A percentile compares a stretch with the other conserved stretches of the same genome.
Conservation (phyloP, 1,140 invertebrate species). For the Cataglyphis hispanica region DNA sequence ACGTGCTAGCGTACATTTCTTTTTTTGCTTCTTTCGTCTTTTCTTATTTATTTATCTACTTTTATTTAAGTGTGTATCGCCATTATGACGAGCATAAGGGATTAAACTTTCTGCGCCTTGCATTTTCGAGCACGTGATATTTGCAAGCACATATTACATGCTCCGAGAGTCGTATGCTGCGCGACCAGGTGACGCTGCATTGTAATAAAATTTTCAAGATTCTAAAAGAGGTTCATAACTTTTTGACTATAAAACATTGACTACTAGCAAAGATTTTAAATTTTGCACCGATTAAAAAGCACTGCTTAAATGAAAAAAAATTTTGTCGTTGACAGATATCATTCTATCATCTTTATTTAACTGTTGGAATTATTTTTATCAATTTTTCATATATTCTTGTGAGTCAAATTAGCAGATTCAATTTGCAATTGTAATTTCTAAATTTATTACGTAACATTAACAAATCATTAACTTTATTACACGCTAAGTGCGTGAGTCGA, state of each 20-base stretch:
- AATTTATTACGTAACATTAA: conserved; percentile 4
- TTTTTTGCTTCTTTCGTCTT: conserved; percentile 67
- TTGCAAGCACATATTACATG: conserved; percentile 32
- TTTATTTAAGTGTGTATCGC: conserved; percentile 56
- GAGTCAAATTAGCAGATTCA: not conserved
- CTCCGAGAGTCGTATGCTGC: conserved; percentile 27
- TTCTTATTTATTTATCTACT: conserved; percentile 63
- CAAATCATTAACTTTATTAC: not conserved
- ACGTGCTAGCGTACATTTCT: conserved; percentile 76
- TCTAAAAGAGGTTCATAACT: not conserved
- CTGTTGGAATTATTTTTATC: not conserved
- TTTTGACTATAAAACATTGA: conserved; percentile 44
- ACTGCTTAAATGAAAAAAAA: not conserved
- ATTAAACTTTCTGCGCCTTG: conserved; percentile 30
- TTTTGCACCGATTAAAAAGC: not conserved
- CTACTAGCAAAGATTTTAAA: not conserved
- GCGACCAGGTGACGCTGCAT: conserved; percentile 43
- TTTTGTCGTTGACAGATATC: conserved; percentile 1
- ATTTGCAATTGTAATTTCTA: not conserved
- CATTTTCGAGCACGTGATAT: conserved; percentile 36
- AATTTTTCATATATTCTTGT: not conserved
- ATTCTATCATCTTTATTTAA: not conserved
- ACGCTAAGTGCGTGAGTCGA: not conserved
- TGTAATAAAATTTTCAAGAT: conserved; percentile 18
- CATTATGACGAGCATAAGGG: conserved; percentile 31